These are phyloP conservation scores for Agapornis roseicollis DNA, from an alignment of 2,113 vertebrate species.

Conservation along the genomic window DNA sequence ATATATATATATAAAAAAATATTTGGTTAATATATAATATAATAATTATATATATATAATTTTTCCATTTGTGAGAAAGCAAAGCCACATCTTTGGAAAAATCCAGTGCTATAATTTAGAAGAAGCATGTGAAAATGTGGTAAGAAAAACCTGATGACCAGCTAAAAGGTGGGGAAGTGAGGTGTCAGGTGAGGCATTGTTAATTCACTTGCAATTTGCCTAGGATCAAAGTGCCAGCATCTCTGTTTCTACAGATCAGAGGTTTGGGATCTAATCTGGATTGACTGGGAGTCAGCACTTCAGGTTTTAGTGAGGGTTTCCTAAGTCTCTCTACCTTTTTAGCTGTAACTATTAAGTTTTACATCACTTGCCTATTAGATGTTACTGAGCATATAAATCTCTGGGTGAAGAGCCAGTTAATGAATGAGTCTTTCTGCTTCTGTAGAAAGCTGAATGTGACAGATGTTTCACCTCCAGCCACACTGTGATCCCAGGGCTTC, in stretches of 20 bases:
- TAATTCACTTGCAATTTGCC: background rate
- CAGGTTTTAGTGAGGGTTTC: background rate
- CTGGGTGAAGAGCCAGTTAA: background rate
- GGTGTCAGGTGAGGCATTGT: background rate
- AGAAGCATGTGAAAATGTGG: background rate
- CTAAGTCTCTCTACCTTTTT: background rate
- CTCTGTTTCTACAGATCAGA: background rate
- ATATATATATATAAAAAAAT: background rate
- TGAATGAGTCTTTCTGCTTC: background rate
- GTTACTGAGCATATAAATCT: background rate
- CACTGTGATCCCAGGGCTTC: fast-evolving
- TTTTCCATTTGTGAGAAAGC: slow-evolving; percentile 1
- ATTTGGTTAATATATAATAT: background rate
- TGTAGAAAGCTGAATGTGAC: background rate
- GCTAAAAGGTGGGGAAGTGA: background rate
- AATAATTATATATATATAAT: background rate
- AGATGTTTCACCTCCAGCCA: slow-evolving; percentile 29
- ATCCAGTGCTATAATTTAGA: background rate
- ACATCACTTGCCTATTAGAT: background rate
- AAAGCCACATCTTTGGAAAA: background rate
- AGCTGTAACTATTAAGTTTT: background rate
- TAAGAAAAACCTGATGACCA: background rate
- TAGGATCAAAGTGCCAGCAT: background rate
- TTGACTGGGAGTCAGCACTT: background rate
- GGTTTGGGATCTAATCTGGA: background rate